A percentile compares a stretch with the other conserved stretches of the same genome.
These are phyloP conservation scores for Ormyrus rosae DNA, from an alignment of 2,888 invertebrate species.

Conservation along the genomic window DNA sequence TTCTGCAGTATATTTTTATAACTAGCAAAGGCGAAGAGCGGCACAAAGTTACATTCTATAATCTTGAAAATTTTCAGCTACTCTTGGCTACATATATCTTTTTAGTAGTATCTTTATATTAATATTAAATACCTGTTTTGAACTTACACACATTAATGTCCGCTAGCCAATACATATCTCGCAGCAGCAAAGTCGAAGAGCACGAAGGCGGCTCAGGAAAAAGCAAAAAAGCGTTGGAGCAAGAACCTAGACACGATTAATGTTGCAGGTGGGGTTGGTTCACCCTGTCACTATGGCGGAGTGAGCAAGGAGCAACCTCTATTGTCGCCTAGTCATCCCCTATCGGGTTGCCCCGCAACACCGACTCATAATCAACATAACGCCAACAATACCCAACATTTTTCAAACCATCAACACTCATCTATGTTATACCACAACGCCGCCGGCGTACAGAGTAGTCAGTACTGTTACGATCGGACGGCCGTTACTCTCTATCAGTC, in stretches of 20 bases:
- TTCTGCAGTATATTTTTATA: constrained; percentile 12
- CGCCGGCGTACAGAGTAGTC: constrained; percentile 78
- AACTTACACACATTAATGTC: constrained; percentile 20
- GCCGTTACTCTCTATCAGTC: constrained; percentile 74
- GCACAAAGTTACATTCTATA: constrained; percentile 24
- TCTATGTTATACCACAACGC: constrained; percentile 76
- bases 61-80: constrained; percentile 38
- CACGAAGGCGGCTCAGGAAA: constrained; percentile 46
- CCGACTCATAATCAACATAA: constrained; percentile 77
- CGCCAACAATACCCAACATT: constrained; percentile 75
- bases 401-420: constrained; percentile 73
- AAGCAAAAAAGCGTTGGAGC: constrained; percentile 51
- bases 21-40: constrained; percentile 35
- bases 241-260: constrained; percentile 60
- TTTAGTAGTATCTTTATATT: constrained; percentile 32
- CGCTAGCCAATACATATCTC: constrained; percentile 52
- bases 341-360: constrained; percentile 75
- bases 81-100: constrained; percentile 21
- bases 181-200: constrained; percentile 54
- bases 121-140: constrained; percentile 19
- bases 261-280: constrained; percentile 80
- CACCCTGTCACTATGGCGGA: constrained; percentile 79
- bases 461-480: constrained; percentile 81
- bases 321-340: constrained; percentile 80
- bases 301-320: constrained; percentile 75